Percentiles rank a stretch among this genome's conserved stretches.
Evolutionary conservation across 1,140 invertebrate genomes (phyloP).

Genomic region (Philopotamus ludificatus): DNA sequence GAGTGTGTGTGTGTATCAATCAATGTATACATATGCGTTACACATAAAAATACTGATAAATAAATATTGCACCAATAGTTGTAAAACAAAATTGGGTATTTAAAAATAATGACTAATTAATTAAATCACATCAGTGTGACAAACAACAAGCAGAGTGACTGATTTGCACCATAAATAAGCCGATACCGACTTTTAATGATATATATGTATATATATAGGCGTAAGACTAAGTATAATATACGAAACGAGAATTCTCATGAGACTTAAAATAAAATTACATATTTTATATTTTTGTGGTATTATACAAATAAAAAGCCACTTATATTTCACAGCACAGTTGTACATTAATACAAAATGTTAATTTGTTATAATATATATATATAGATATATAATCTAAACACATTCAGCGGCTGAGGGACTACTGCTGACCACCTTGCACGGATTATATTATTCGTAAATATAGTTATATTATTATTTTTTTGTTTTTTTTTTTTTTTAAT

Average conservation of each 20-base stretch:
- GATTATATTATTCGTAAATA: slow-evolving; percentile 28
- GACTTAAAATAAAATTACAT: slow-evolving; percentile 41
- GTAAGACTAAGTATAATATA: slow-evolving; percentile 37
- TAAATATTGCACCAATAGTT: slow-evolving; percentile 22
- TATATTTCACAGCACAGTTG: slow-evolving; percentile 44
- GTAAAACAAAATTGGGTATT: slow-evolving; percentile 13
- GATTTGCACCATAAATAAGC: slow-evolving; percentile 40
- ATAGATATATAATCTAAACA: slow-evolving; percentile 18
- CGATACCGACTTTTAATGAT: slow-evolving; percentile 31
- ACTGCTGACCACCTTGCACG: slow-evolving; percentile 19
- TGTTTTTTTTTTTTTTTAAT: slow-evolving; percentile 14
- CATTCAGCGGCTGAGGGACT: slow-evolving; percentile 15
- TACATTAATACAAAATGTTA: slow-evolving; percentile 42
- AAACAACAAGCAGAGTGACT: slow-evolving; percentile 37
- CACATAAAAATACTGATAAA: slow-evolving; percentile 21
- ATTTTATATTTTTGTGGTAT: slow-evolving; percentile 43
- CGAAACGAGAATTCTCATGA: slow-evolving; percentile 38
- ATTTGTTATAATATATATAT: slow-evolving; percentile 36
- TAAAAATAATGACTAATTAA: slow-evolving; percentile 31
- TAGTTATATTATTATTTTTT: slow-evolving; percentile 13
- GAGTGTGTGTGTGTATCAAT: too few relatives aligned
- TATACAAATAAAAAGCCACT: slow-evolving; percentile 44
- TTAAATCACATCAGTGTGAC: slow-evolving; percentile 17
- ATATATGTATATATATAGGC: too few relatives aligned
- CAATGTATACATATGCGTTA: too few relatives aligned